A percentile compares a stretch with the other conserved stretches of the same genome.
phyloP scores from a whole-genome alignment of 2,888 invertebrate genomes.

The Platycheirus albimanus region DNA sequence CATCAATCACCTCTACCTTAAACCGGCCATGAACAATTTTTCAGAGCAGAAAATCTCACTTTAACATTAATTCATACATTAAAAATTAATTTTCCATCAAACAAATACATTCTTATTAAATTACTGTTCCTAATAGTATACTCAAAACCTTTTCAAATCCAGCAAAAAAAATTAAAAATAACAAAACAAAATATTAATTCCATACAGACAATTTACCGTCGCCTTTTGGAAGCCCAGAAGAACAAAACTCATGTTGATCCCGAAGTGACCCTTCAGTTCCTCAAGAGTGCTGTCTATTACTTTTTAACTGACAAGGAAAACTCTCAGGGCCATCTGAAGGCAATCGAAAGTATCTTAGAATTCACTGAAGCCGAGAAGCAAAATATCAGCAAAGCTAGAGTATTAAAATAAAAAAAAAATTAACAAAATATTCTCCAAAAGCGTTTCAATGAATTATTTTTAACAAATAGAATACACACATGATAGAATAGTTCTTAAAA shows the following conservation, averaged over 20 bases:
- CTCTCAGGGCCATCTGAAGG: conserved; percentile 91
- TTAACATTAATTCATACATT: too few species aligned
- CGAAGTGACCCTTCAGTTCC: conserved; percentile 95
- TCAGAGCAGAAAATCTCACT: too few species aligned
- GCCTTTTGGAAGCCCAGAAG: conserved; percentile 90
- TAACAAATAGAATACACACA: conserved; percentile 15
- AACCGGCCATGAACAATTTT: too few species aligned
- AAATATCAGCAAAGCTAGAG: conserved; percentile 89
- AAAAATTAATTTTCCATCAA: too few species aligned
- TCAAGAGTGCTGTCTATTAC: conserved; percentile 96
- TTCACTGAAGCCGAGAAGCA: conserved; percentile 92
- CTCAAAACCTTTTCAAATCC: not conserved
- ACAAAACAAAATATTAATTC: conserved; percentile 38
- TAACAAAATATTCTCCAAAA: conserved; percentile 20
- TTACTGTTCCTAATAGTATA: too few species aligned
- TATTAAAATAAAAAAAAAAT: conserved; percentile 79
- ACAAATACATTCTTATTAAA: too few species aligned
- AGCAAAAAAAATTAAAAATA: not conserved
- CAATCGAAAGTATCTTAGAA: conserved; percentile 95
- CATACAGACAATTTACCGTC: conserved; percentile 91
- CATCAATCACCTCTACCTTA: too few species aligned
- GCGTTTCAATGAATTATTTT: conserved; percentile 41
- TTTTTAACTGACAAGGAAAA: conserved; percentile 95
- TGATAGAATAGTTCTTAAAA: conserved; percentile 39
- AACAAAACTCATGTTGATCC: conserved; percentile 91